Conservation (phyloP, 2,113 vertebrate species). For the Cynoglossus semilaevis region DNA sequence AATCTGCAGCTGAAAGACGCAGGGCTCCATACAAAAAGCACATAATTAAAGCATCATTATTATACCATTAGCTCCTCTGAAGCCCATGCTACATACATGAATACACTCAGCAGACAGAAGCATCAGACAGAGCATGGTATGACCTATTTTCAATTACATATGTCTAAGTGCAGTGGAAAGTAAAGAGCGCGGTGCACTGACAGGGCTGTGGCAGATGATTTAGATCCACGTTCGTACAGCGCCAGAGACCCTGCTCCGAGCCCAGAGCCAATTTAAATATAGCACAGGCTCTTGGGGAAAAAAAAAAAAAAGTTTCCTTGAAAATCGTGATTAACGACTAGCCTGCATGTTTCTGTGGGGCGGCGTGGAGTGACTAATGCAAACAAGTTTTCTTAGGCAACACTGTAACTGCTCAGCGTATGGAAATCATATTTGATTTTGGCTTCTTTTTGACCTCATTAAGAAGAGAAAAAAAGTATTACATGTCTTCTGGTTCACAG, state of each 20-base stretch:
- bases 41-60: background rate
- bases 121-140: conserved; percentile 24
- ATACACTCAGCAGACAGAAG: conserved; percentile 1
- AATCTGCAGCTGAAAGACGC: background rate
- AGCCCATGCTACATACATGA: background rate
- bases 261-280: conserved; percentile 71
- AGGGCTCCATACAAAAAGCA: background rate
- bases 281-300: conserved; percentile 57
- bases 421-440: conserved; percentile 26
- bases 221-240: conserved; percentile 54
- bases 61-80: background rate
- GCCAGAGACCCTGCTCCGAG: conserved; percentile 49
- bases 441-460: conserved; percentile 23
- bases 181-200: conserved; percentile 17
- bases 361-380: conserved; percentile 56
- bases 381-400: conserved; percentile 61
- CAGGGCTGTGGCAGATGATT: conserved; percentile 56
- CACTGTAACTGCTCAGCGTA: conserved; percentile 48
- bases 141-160: conserved; percentile 22
- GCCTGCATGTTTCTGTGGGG: conserved; percentile 44
- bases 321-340: conserved; percentile 65
- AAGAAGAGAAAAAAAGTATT: background rate
- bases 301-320: conserved; percentile 53
- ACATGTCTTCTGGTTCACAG: too few species aligned
- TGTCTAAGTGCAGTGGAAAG: conserved; percentile 43